Percentiles rank a stretch among this genome's conserved stretches.
Conservation (phyloP, 2,888 invertebrate species). For the Neuroscelio doddi region DNA sequence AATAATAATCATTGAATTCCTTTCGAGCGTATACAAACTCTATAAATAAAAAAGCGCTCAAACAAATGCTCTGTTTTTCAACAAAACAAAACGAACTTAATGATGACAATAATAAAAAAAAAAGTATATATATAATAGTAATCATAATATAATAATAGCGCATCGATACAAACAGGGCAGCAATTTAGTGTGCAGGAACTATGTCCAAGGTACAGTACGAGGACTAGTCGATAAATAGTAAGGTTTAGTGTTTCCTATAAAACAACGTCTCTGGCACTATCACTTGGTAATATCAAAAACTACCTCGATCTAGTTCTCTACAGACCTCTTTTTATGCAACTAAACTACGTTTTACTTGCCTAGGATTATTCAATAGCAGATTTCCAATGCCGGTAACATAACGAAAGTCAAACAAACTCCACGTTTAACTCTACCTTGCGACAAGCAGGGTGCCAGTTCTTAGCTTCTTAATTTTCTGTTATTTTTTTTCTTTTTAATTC, state of each 20-base stretch:
- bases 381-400: conserved; percentile 19
- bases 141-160: too few relatives aligned
- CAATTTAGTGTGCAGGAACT: conserved; percentile 60
- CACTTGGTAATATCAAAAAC: conserved; percentile 47
- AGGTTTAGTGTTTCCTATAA: conserved; percentile 33
- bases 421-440: background rate
- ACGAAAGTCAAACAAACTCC: conserved; percentile 4
- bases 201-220: conserved; percentile 57
- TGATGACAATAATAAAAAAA: too few relatives aligned
- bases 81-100: too few relatives aligned
- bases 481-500: too few relatives aligned
- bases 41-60: conserved; percentile 51
- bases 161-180: conserved; percentile 54
- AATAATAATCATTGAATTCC: conserved; percentile 54
- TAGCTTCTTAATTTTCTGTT: too few relatives aligned
- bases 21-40: conserved; percentile 54
- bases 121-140: too few relatives aligned
- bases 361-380: conserved; percentile 14
- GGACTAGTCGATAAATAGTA: conserved; percentile 54
- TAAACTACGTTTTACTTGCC: conserved; percentile 23
- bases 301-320: conserved; percentile 35
- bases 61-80: conserved; percentile 30
- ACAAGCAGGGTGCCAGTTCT: conserved; percentile 19
- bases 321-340: conserved; percentile 41
- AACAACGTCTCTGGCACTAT: conserved; percentile 42